A percentile compares a stretch with the other conserved stretches of the same genome.
phyloP scores from a whole-genome alignment of 2,113 vertebrate species.

The Callopanchax toddi region DNA sequence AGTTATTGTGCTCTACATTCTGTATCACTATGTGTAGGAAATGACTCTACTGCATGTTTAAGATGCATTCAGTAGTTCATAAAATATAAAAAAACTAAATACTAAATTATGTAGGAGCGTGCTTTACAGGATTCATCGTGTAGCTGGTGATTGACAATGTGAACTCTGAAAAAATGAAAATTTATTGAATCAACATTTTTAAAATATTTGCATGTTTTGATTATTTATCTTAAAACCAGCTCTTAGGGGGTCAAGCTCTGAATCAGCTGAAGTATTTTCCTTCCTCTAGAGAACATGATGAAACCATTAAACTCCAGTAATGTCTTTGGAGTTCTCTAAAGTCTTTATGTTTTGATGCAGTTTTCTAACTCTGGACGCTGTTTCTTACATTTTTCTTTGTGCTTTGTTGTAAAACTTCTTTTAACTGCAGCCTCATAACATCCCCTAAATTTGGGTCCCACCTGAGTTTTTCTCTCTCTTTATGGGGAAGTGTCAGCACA shows the following conservation, averaged over 20 bases:
- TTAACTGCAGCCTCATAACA: not conserved
- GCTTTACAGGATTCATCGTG: too few relatives aligned
- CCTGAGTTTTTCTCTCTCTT: not conserved
- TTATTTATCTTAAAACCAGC: constrained; percentile 12
- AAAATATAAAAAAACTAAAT: too few relatives aligned
- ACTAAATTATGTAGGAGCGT: too few relatives aligned
- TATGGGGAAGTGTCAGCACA: constrained; percentile 4
- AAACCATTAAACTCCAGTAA: constrained; percentile 8
- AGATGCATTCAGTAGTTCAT: too few relatives aligned
- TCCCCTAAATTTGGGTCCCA: constrained; percentile 4
- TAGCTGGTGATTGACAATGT: too few relatives aligned
- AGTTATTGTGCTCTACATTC: too few relatives aligned
- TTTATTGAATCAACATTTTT: not conserved
- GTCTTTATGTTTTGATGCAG: not conserved
- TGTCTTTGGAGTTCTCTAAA: not conserved
- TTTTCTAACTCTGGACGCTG: not conserved
- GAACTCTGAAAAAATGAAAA: not conserved
- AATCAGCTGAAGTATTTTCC: constrained; percentile 16
- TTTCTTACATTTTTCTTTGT: not conserved
- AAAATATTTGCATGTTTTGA: not conserved
- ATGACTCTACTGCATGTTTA: too few relatives aligned
- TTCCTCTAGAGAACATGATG: constrained; percentile 3
- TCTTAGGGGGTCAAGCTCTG: constrained; percentile 11
- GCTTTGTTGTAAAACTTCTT: not conserved
- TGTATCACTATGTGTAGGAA: too few relatives aligned